Base-by-base conservation (phyloP, 2,113 vertebrate species). In the Melanostigma gelatinosum region DNA sequence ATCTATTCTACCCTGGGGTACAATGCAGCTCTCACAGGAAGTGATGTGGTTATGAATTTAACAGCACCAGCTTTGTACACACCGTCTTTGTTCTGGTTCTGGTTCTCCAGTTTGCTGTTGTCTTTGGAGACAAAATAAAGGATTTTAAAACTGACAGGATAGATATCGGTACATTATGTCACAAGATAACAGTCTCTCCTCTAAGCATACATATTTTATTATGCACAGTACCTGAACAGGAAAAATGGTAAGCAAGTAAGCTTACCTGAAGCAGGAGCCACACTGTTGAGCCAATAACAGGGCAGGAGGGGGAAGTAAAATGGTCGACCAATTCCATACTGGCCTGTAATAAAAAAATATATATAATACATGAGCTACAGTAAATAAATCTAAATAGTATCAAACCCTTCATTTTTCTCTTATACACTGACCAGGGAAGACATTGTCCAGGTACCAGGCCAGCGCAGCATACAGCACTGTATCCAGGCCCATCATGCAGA, bases 361-460 rank as follows among this genome's bases (percentile, higher is more conserved):
- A 38, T 4, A 32, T 4, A 27, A 36, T 4, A 61, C 1, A 10
- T 16, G 1, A 52, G 6, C 10, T 32, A 4, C 20, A 15, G 10
- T 29, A 22, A 44, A 60, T 40, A 2, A 24, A 48, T 71, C 7
- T 36, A 63, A 63, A 40, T 12, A 4, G 42, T 24, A 18, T 38
- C 3, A 22, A 20, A 74, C 0, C 20, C 11, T 40, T 72, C 0
- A 16, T 58, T 57, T 82, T 10, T 34, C 8, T 46, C 6, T 22
- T 22, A 11, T n/a, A 12, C 34, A 87, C 87, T 79, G 86, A 98
- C 97, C 98, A 94, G 98, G 98, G 84, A 98, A 97, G 72, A 99
- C 92, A 0, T 96, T 97, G 89, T 99, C 98, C 3, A 99, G 93
- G 92, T 99, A 99, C 97, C 98, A 99, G 60, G 97, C 96, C 54